Evolutionary conservation across 2,113 vertebrate genomes (phyloP), one percentile per base, ranked within the genome.

Genomic region (Phoenicopterus ruber): DNA sequence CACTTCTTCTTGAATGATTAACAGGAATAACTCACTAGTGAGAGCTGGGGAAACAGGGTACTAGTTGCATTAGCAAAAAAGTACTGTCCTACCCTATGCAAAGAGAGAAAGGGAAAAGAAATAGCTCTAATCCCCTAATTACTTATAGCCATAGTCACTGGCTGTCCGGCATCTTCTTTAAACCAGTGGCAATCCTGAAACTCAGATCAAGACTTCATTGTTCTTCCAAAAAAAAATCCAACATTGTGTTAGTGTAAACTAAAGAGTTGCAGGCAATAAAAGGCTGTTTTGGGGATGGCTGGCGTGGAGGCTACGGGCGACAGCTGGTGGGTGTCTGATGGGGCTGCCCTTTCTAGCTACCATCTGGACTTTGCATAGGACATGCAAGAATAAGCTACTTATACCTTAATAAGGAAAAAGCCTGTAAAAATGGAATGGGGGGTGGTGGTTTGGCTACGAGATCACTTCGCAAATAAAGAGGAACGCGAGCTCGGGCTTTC

Each of bases 271-370:
- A 59, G 65, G 74, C 81, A 95, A 94, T 93, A 87, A 95, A 95
- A 93, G 81, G 82, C 74, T 91, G 78, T 47, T 95, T 95, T 73
- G 78, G 94, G 87, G 62, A 54, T 86, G 87, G 86, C 9, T 96
- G 93, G 94, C 10, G n/a, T 93, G 93, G 94, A 96, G 87, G 97
- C 78, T 95, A 82, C 78, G 90, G 79, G 94, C 82, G 42, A 97
- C 97, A 97, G 97, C 96, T 97, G 97, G 97, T 93, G 91, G 89
- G 84, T 96, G 97, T 97, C 96, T 97, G 97, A 96, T 90, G 96
- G 78, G 91, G 86, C 94, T 97, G 96, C 94, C 96, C 94, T 97
- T 96, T 95, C 97, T 70, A 91, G 93, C 74, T 78, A 2, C 97
- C 97, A 97, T 97, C 96, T 97, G 97, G 97, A 86, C 95, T 90